Percentiles rank a stretch among this genome's conserved stretches.
Conservation (phyloP, 2,113 vertebrate genomes). For the Chaetops frenatus region DNA sequence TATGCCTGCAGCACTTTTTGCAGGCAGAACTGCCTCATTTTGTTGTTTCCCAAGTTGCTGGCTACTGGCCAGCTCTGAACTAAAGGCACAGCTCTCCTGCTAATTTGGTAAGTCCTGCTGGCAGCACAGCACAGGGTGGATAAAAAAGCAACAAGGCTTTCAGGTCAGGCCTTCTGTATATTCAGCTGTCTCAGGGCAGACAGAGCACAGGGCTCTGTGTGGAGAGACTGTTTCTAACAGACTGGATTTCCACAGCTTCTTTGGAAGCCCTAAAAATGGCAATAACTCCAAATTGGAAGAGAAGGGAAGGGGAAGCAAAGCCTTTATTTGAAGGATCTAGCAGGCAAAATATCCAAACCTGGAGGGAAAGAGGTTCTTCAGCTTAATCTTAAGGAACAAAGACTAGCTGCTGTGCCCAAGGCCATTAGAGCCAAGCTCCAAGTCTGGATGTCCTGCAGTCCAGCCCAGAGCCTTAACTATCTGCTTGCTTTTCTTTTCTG, state of each 20-base stretch:
- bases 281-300: background rate
- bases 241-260: background rate
- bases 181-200: background rate
- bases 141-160: background rate
- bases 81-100: fast-evolving
- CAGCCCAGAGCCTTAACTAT: background rate
- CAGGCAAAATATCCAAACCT: background rate
- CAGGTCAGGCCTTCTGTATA: background rate
- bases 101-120: background rate
- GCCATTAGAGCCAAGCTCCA: background rate
- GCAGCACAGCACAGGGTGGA: background rate
- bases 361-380: background rate
- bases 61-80: background rate
- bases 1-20: background rate
- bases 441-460: background rate
- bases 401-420: background rate
- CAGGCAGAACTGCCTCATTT: background rate
- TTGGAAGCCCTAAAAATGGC: background rate
- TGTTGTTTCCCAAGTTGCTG: background rate
- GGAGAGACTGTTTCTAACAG: background rate
- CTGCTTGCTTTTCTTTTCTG: background rate
- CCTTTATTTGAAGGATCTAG: background rate
- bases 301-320: background rate
- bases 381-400: background rate
- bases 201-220: background rate